Base-by-base conservation (phyloP, 2,797 vertebrate genomes). In the Galaxias olidus region DNA sequence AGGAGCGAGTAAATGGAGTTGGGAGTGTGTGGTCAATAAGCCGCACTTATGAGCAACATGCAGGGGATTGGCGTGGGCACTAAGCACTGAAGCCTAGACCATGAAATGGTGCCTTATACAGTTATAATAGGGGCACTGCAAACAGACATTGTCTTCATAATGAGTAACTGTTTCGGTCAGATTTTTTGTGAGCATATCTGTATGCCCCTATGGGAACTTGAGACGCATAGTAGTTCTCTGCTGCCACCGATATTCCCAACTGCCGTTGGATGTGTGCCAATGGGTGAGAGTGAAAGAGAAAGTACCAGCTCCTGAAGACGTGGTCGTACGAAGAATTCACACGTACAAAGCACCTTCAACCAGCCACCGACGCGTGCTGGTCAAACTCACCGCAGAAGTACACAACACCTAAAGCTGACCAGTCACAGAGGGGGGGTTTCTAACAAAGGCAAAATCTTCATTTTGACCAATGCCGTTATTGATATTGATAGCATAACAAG, bases 381-480 rank as follows among this genome's bases (percentile, higher is more conserved):
- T 88, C 90, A 91, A 91, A 90, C 85, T 88, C 90, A 92, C 88
- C 80, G 85, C 87, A 91, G 86, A 86, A 87, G 71, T 77, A 85
- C 90, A 92, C 90, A 91, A 93, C 91, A 93, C 83, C 74, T 83
- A 92, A 93, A 92, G 89, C 90, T 92, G 91, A 90, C 87, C 89
- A 90, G 78, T 91, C 89, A 93, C 88, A 86, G 81, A 85, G 84
- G 89, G 84, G 85, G 85, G 86, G 78, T 82, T 53, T 90, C 71
- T 80, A 79, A 75, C 64, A 68, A 82, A 91, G 89, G 91, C 90
- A 91, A 91, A 92, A 93, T 89, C 92, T 92, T 92, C 83, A 92
- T 93, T 90, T 86, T 77, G 62, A 85, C 83, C 72, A 71, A 69
- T 57, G 67, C 44, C 66, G 66, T 58, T 12, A 59, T 71, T 55